Base-by-base conservation (phyloP, 92 coral and sea anemone genomes). In the Bergia sp. region DNA sequence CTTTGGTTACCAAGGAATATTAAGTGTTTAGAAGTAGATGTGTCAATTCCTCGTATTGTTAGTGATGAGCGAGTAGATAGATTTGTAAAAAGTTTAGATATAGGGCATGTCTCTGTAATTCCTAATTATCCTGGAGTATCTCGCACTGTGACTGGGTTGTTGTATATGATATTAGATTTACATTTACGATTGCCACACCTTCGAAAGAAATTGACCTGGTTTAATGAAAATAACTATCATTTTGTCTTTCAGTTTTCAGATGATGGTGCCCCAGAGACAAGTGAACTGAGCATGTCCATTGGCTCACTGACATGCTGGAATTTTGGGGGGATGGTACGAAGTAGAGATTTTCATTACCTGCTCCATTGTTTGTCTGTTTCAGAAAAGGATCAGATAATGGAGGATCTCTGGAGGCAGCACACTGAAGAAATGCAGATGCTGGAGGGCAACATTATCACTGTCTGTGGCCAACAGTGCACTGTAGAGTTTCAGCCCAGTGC, bases 401-500 rank as follows among this genome's bases (percentile, higher is more conserved):
- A 88, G 43, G 89, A 94, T 91, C 73, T 94, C 3, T 92, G 94
- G 93, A 88, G 72, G 47, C 93, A 93, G 86, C 92, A 89, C 80
- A 86, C 88, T 10, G 91, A 93, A 2, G 94, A 91, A 65, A 91
- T 93, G 92, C 41, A 38, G 53, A 38, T 93, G 71, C 44, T 93
- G 73, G 93, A 91, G 74, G 93, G 92, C 1, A 91, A 91, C 78
- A 23, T 91, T 0, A 7, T 93, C 53, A 85, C 2, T 65, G 73
- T 93, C 67, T 64, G 88, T 73, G 90, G 92, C 58, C 81, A 87
- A 40, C 85, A 93, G 69, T 93, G 96, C 49, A 93, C 92, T 16
- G 43, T 86, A 7, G 95, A 93, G 39, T 91, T 91, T 81, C 92
- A 93, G 42, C 93, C 92, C 10, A 89, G 93, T 80, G 94, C 92